A percentile compares a stretch with the other conserved stretches of the same genome.
Evolutionary conservation across 2,113 vertebrate genomes (phyloP).

Genomic region (Salvelinus sp.): DNA sequence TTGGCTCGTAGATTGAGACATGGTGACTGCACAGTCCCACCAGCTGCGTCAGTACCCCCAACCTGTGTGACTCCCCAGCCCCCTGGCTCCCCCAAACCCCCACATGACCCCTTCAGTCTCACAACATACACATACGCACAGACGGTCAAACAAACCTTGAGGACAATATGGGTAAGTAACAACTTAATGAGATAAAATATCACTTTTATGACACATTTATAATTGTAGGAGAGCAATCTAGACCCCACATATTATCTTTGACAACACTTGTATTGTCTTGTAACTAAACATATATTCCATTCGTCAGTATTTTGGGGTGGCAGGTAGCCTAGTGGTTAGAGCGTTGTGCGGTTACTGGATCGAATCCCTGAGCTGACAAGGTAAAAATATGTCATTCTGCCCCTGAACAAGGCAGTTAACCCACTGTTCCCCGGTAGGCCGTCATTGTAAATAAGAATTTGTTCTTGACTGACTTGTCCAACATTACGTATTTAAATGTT

Average conservation of each 20-base stretch:
- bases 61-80: constrained; percentile 54
- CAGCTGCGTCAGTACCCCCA: constrained; percentile 49
- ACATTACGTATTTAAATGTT: not conserved
- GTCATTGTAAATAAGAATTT: no score
- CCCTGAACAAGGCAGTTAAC: no score
- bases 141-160: constrained; percentile 56
- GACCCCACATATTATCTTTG: constrained; percentile 14
- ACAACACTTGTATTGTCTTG: not conserved
- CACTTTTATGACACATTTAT: constrained; percentile 61
- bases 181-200: constrained; percentile 47
- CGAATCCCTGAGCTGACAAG: no score
- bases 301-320: not conserved
- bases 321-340: no score
- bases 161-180: constrained; percentile 43
- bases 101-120: constrained; percentile 19
- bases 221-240: constrained; percentile 30
- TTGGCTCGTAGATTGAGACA: constrained; percentile 62
- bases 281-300: not conserved
- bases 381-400: no score
- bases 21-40: constrained; percentile 57
- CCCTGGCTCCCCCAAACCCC: constrained; percentile 27
- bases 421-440: no score
- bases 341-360: no score
- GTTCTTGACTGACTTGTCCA: not conserved
- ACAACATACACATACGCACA: not conserved